Base-by-base conservation (phyloP, 2,888 invertebrate species). In the Ectropis crepuscularia region DNA sequence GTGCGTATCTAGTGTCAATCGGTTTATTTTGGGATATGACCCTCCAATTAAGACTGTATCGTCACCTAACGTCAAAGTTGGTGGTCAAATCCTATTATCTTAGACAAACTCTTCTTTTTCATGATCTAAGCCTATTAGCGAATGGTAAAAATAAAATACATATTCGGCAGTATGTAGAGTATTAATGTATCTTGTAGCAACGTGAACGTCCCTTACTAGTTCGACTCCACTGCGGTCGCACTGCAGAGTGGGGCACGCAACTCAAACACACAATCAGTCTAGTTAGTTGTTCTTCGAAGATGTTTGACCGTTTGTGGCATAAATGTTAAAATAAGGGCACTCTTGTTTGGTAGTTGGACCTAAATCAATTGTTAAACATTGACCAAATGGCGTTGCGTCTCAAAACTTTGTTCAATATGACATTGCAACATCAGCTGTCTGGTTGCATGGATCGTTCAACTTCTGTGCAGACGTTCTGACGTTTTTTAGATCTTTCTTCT, bases 201-300 rank as follows among this genome's bases (percentile, higher is more conserved):
- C 46, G 12, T 9, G 8, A 46, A 57, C 16, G 9, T 28, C 11
- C 6, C 37, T 10, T 47, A 43, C 57, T 58, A 10, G 0, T 49
- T 6, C 11, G 36, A 6, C n/a, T 50, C 2, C 5, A 55, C 62
- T 65, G 63, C 61, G 65, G 49, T 28, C 7, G 1, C 12, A 9
- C 54, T 46, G 10, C 55, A 55, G 63, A 71, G 70, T 71, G 72
- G 53, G 63, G 64, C 51, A 51, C 54, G 63, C 63, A 75, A 74
- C 57, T 71, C 73, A 78, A 79, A 79, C 73, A 79, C 64, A 76
- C 79, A 76, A 81, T 77, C 75, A 76, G 70, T 72, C 61, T 69
- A 72, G 67, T 70, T 71, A 57, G 63, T 68, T 68, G 64, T 68
- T 66, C 65, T 65, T 72, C 53, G 48, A 51, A 68, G 55, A 65